phyloP scores from a whole-genome alignment of 2,888 invertebrate genomes.

The Thereva unica region DNA sequence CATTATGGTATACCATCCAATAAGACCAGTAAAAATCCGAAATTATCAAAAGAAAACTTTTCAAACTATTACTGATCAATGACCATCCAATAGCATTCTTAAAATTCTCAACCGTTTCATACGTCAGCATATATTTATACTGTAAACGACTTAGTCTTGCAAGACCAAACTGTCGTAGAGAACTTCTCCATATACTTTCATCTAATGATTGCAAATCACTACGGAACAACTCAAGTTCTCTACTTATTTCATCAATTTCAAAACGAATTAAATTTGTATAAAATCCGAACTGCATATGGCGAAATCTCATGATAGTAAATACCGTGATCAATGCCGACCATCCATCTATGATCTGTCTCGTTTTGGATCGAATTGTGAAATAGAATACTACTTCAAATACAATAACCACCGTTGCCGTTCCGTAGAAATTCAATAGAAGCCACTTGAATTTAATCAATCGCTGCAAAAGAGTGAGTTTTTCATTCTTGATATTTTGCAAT shows the following conservation, averaged over 20 bases:
- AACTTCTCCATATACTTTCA: not conserved
- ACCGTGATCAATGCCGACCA: too few species aligned
- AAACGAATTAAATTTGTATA: too few species aligned
- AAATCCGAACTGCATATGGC: too few species aligned
- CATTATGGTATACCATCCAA: not conserved
- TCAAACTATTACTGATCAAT: not conserved
- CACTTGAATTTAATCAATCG: not conserved
- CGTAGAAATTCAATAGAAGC: not conserved
- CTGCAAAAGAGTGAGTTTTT: not conserved
- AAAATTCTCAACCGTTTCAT: slow-evolving; percentile 13
- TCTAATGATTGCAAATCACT: not conserved
- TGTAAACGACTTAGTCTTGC: slow-evolving; percentile 2
- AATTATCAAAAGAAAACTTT: not conserved
- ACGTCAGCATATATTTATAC: slow-evolving; percentile 8
- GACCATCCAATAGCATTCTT: slow-evolving; percentile 13
- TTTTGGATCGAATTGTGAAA: too few species aligned
- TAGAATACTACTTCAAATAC: not conserved
- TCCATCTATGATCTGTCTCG: too few species aligned
- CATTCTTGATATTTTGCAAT: not conserved
- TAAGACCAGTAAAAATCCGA: slow-evolving; percentile 21
- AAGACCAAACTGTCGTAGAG: not conserved
- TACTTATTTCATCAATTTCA: too few species aligned
- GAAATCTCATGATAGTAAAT: too few species aligned
- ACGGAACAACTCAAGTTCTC: not conserved
- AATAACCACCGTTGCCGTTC: too few species aligned